A percentile compares a stretch with the other conserved stretches of the same genome.
Evolutionary conservation across 1,140 invertebrate genomes (phyloP).

Genomic region (Brachionus rotundiformis): DNA sequence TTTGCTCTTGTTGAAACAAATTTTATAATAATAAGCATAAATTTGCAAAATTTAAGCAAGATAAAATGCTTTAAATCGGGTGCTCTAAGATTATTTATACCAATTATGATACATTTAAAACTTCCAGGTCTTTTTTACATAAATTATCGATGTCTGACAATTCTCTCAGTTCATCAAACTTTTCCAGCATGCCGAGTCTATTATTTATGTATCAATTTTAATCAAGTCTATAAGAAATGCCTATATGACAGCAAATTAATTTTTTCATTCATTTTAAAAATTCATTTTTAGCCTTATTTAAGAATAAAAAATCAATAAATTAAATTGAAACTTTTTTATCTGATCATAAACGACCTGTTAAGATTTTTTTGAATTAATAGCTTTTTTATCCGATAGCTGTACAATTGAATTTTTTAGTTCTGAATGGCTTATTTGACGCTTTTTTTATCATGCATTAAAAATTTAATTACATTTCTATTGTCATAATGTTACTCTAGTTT

Average conservation of each 20-base stretch:
- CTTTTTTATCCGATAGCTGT: no score
- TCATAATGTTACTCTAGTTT: neutral
- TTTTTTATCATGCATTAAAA: neutral
- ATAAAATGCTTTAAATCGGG: conserved; percentile 4
- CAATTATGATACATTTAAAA: neutral
- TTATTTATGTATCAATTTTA: neutral
- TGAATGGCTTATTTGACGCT: neutral
- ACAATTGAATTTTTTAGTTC: no score
- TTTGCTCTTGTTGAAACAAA: neutral
- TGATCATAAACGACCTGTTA: no score
- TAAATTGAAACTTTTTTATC: no score
- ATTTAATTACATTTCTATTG: neutral
- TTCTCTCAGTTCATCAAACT: neutral
- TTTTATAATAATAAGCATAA: conserved; percentile 22
- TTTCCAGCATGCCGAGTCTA: neutral
- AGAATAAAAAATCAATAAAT: no score
- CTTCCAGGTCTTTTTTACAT: neutral
- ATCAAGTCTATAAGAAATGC: neutral
- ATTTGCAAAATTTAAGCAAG: neutral
- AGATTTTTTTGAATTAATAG: no score
- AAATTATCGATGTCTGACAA: neutral
- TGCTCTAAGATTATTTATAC: neutral
- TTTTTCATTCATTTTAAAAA: no score
- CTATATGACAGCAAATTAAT: no score
- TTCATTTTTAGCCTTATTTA: no score